phyloP scores from a whole-genome alignment of 2,888 invertebrate species.

The Terebella lapidaria region DNA sequence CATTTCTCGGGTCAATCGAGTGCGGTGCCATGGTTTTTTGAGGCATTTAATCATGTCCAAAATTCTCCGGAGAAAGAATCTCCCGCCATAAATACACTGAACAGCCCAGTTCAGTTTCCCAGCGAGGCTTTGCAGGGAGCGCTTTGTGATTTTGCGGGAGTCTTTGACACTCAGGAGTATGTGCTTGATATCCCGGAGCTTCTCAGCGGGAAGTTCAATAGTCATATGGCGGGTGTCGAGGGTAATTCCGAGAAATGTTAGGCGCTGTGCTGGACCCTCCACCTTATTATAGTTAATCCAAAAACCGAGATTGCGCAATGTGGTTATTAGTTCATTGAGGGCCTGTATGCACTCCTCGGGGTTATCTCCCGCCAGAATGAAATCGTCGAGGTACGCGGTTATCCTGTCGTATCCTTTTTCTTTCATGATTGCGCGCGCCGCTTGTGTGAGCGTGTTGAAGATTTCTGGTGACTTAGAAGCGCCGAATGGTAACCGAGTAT shows the following conservation, averaged over 20 bases:
- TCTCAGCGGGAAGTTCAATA: not conserved
- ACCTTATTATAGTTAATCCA: not conserved
- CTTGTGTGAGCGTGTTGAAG: not conserved
- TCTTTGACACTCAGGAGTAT: not conserved
- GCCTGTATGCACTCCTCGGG: not conserved
- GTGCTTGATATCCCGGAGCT: not conserved
- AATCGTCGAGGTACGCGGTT: not conserved
- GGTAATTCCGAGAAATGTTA: not conserved
- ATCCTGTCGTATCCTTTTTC: not conserved
- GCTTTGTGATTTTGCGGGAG: not conserved
- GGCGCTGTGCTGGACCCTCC: not conserved
- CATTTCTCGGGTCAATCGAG: not conserved
- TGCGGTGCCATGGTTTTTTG: not conserved
- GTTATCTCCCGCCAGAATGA: not conserved
- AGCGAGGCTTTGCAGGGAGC: not conserved
- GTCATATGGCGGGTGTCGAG: not conserved
- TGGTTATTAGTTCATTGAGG: not conserved
- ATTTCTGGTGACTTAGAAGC: not conserved
- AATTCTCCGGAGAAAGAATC: not conserved
- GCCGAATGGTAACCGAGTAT: not conserved
- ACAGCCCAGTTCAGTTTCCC: conserved; percentile 4
- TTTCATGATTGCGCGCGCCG: not conserved
- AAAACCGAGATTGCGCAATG: not conserved
- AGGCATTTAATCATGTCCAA: not conserved
- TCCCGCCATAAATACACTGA: not conserved